phyloP scores from a whole-genome alignment of 2,113 vertebrate genomes.

The Eretmochelys imbricata region DNA sequence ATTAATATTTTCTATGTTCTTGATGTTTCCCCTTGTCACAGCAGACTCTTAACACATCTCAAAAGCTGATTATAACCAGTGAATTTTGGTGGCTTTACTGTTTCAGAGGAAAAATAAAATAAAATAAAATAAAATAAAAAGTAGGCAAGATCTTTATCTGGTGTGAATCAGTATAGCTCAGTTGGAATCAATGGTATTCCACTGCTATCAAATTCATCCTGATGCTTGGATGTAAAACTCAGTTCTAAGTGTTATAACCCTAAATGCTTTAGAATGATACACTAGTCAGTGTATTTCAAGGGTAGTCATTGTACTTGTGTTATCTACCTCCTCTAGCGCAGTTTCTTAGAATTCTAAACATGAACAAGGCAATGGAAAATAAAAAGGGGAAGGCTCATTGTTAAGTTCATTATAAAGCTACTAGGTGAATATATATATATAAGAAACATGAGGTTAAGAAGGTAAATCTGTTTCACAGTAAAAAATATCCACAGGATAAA shows the following conservation, averaged over 20 bases:
- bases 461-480: not conserved
- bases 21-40: not conserved
- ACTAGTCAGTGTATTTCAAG: not conserved
- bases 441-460: not conserved
- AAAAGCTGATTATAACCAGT: not conserved
- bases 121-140: not conserved
- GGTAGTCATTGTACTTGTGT: not conserved
- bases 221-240: not conserved
- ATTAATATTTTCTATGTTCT: conserved; percentile 9
- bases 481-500: not conserved
- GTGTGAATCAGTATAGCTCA: not conserved
- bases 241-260: not conserved
- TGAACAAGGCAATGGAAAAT: not conserved
- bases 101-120: not conserved
- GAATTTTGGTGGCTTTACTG: not conserved
- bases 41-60: not conserved
- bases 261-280: not conserved
- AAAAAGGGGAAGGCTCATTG: not conserved
- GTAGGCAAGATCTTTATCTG: not conserved
- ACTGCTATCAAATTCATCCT: not conserved
- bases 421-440: not conserved
- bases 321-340: not conserved
- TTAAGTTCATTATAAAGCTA: not conserved
- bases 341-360: not conserved
- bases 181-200: not conserved